Evolutionary conservation across 2,113 vertebrate species (phyloP).

Genomic region (Chamaea fasciata): DNA sequence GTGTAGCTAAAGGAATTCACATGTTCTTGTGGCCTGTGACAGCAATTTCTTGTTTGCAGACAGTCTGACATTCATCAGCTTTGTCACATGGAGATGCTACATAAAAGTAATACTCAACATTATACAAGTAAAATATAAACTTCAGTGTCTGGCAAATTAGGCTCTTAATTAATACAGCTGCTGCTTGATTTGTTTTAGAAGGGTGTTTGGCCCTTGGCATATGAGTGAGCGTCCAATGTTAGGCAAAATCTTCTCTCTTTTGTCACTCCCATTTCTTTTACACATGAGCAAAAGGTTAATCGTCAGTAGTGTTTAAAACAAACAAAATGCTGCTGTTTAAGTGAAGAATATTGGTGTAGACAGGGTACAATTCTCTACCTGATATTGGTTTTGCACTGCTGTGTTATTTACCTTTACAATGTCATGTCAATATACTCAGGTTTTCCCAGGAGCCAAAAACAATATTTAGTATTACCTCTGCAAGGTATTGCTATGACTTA

Average conservation of each 20-base stretch:
- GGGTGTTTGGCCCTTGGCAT: not conserved
- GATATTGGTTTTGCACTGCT: not conserved
- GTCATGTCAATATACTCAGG: not conserved
- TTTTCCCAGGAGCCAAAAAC: not conserved
- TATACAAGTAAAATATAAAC: not conserved
- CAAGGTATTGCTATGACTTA: not conserved
- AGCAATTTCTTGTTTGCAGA: not conserved
- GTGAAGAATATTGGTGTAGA: not conserved
- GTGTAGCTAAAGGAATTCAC: not conserved
- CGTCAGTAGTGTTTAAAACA: not conserved
- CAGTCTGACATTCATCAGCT: not conserved
- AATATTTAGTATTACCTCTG: not conserved
- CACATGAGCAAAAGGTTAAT: not conserved
- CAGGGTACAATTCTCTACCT: not conserved
- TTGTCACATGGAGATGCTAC: not conserved
- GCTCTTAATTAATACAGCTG: not conserved
- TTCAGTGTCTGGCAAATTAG: not conserved
- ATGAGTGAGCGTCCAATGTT: not conserved
- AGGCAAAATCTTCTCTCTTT: not conserved
- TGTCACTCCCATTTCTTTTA: not conserved
- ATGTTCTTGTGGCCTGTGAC: not conserved
- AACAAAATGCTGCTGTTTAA: not conserved
- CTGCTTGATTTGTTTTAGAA: not conserved
- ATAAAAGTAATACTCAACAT: not conserved
- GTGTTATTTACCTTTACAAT: not conserved